Conservation (phyloP, 1,140 invertebrate species). For the Platyscapa corneri region DNA sequence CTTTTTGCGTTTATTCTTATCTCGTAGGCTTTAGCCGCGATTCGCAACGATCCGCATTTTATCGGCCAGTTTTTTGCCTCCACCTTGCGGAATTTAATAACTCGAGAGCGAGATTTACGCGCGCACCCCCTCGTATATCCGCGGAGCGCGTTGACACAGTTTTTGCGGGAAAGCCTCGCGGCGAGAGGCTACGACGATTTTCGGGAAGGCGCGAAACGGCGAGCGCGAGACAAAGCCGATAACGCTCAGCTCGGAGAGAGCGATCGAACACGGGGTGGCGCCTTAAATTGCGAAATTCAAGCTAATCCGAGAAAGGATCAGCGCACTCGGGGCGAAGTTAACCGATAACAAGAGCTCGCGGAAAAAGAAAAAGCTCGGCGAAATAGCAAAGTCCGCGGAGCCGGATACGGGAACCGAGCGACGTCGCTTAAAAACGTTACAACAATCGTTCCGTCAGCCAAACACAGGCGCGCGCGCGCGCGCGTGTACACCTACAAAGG, state of each 20-base stretch:
- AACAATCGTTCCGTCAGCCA: constrained; percentile 45
- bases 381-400: constrained; percentile 13
- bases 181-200: too few species aligned
- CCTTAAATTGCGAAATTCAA: constrained; percentile 37
- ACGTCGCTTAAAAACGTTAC: constrained; percentile 23
- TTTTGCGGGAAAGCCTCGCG: too few species aligned
- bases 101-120: too few species aligned
- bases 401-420: constrained; percentile 41
- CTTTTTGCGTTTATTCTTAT: not conserved
- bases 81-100: too few species aligned
- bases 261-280: not conserved
- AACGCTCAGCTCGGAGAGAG: not conserved
- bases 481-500: not conserved
- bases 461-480: not conserved
- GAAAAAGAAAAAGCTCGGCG: constrained; percentile 16
- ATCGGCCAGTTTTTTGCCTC: too few species aligned
- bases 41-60: too few species aligned
- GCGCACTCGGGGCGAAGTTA: constrained; percentile 24
- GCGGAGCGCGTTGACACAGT: not conserved
- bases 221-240: not conserved
- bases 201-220: too few species aligned
- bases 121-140: too few species aligned
- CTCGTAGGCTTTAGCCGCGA: too few species aligned
- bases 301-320: constrained; percentile 30
- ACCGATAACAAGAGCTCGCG: constrained; percentile 2